A percentile compares a stretch with the other conserved stretches of the same genome.
Conservation (phyloP, 2,797 vertebrate species). For the Sebastes cheni region DNA sequence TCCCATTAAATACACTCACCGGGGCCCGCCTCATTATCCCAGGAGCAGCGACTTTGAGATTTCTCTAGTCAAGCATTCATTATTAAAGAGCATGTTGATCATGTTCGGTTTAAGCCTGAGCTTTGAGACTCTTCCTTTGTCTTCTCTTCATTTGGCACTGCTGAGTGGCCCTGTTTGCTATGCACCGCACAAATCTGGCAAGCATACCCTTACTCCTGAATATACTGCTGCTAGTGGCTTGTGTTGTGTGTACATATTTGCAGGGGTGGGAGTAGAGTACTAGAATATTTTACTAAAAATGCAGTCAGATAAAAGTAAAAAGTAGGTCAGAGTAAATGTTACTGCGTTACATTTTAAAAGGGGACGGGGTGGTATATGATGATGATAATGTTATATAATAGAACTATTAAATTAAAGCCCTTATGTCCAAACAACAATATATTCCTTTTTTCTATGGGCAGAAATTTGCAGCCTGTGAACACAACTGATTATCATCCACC, state of each 20-base stretch:
- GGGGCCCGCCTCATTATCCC: constrained; percentile 77
- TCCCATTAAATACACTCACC: constrained; percentile 65
- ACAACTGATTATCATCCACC: neutral
- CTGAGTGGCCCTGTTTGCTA: constrained; percentile 51
- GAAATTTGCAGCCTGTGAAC: neutral
- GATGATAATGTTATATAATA: neutral
- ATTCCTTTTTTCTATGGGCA: neutral
- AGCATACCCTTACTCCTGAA: constrained; percentile 20
- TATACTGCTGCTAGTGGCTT: constrained; percentile 12
- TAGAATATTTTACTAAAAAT: neutral
- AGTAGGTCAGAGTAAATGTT: neutral
- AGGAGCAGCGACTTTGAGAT: constrained; percentile 74
- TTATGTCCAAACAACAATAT: neutral
- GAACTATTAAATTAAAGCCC: neutral
- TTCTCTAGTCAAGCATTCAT: constrained; percentile 79
- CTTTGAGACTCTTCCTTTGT: constrained; percentile 61
- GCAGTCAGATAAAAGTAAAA: neutral
- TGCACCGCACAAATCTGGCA: constrained; percentile 49
- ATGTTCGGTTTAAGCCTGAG: constrained; percentile 66
- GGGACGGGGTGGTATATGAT: neutral
- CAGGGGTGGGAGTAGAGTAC: neutral
- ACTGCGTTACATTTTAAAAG: neutral
- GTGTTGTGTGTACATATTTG: constrained; percentile 11
- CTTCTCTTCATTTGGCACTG: constrained; percentile 41
- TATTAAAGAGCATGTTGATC: constrained; percentile 81